Evolutionary conservation across 2,888 invertebrate genomes (phyloP).

Genomic region (Bugulina stolonifera): DNA sequence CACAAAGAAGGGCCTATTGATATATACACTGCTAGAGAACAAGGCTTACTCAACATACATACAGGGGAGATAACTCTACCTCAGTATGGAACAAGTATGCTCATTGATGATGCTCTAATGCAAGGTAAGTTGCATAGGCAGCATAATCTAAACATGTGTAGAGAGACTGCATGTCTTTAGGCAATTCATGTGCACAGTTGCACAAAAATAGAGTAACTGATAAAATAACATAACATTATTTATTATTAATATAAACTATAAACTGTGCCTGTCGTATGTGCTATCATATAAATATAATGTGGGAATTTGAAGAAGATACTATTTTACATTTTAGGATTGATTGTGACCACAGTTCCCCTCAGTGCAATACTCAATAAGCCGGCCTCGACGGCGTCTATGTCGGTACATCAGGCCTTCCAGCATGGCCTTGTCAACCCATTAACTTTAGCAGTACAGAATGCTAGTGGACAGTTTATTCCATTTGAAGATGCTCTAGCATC

Average conservation of each 20-base stretch:
- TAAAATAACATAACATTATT: too few relatives aligned
- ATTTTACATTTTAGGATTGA: neutral
- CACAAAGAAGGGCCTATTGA: neutral
- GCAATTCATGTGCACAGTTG: too few relatives aligned
- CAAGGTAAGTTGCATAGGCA: constrained; percentile 15
- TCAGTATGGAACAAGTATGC: constrained; percentile 23
- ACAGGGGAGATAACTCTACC: constrained; percentile 23
- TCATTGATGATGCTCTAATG: constrained; percentile 19
- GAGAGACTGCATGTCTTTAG: too few relatives aligned
- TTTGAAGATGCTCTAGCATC: constrained; percentile 64
- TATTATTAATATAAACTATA: too few relatives aligned
- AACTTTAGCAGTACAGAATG: constrained; percentile 29
- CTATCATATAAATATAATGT: too few relatives aligned
- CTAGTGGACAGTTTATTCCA: constrained; percentile 56
- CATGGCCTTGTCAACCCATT: constrained; percentile 25
- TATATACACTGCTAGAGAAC: constrained; percentile 5
- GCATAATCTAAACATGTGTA: too few relatives aligned
- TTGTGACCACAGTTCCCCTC: constrained; percentile 6
- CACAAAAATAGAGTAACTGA: too few relatives aligned
- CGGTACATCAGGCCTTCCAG: constrained; percentile 12
- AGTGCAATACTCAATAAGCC: constrained; percentile 11
- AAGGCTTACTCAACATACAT: constrained; percentile 11
- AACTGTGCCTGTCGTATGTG: too few relatives aligned
- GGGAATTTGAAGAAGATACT: neutral
- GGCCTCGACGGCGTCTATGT: neutral